Percentiles rank a stretch among this genome's conserved stretches.
Conservation (phyloP, 2,113 vertebrate species). For the Ibidorhyncha struthersii region DNA sequence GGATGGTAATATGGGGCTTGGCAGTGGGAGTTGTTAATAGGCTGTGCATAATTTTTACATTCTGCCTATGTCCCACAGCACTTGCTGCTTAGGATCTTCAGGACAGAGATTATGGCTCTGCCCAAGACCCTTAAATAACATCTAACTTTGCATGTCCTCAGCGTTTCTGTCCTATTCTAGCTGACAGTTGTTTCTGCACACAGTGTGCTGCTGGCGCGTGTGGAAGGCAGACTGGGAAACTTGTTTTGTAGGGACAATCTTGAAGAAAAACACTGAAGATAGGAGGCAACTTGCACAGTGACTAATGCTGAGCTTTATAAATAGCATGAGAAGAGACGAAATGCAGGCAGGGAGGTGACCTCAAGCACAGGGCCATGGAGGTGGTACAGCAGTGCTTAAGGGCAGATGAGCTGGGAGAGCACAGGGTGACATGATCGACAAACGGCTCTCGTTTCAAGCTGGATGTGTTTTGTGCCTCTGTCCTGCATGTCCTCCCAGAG, state of each 20-base stretch:
- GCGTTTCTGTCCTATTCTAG: background rate
- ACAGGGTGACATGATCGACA: rapidly evolving
- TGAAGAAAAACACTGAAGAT: background rate
- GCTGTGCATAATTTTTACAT: background rate
- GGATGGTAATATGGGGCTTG: background rate
- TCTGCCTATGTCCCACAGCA: background rate
- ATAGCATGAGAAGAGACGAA: background rate
- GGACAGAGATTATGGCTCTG: background rate
- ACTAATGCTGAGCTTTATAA: background rate
- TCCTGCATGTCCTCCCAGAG: background rate
- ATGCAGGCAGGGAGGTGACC: background rate
- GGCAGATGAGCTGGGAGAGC: background rate
- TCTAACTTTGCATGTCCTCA: rapidly evolving
- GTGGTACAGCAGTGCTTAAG: background rate
- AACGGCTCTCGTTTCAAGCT: background rate
- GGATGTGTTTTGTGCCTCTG: background rate
- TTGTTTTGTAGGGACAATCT: background rate
- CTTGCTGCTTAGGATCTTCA: background rate
- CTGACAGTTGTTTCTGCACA: background rate
- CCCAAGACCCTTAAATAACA: background rate
- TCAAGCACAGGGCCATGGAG: rapidly evolving
- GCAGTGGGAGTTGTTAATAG: background rate
- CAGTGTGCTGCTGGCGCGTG: rapidly evolving
- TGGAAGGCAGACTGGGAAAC: background rate
- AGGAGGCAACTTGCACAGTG: background rate